Evolutionary conservation across 2,797 vertebrate species (phyloP).

Genomic region (Hydrocynus forskahlii): DNA sequence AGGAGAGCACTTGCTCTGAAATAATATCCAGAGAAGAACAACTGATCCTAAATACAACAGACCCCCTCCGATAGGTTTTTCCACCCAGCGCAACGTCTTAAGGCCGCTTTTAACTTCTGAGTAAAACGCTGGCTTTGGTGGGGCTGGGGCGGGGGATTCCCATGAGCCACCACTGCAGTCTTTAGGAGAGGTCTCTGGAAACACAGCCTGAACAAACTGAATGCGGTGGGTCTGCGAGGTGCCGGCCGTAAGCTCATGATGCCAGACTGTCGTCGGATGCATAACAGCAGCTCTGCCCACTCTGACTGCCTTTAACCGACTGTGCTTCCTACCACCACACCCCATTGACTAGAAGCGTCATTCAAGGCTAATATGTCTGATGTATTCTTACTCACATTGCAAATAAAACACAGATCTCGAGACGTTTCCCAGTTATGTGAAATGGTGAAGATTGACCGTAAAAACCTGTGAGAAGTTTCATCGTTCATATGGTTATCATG

Average conservation of each 20-base stretch:
- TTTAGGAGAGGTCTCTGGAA: constrained; percentile 45
- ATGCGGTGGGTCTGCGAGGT: constrained; percentile 55
- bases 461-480: not conserved
- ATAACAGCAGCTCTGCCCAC: constrained; percentile 44
- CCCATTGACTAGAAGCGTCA: constrained; percentile 40
- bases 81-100: constrained; percentile 42
- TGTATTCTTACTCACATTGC: constrained; percentile 4
- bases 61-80: constrained; percentile 55
- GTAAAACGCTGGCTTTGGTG: constrained; percentile 41
- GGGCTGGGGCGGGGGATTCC: constrained; percentile 33
- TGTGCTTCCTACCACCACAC: constrained; percentile 44
- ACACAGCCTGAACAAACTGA: constrained; percentile 58
- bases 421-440: not conserved
- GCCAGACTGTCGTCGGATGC: constrained; percentile 52
- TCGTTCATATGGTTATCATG: not conserved
- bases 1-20: constrained; percentile 65
- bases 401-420: not conserved
- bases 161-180: constrained; percentile 36
- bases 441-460: not conserved
- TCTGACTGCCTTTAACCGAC: constrained; percentile 26
- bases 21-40: constrained; percentile 75
- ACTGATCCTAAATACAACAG: constrained; percentile 67
- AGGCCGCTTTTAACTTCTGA: constrained; percentile 43
- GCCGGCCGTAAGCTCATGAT: constrained; percentile 24
- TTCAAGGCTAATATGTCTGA: constrained; percentile 20